phyloP scores from a whole-genome alignment of 2,797 vertebrate genomes.

The Silurus lanzhouensis region DNA sequence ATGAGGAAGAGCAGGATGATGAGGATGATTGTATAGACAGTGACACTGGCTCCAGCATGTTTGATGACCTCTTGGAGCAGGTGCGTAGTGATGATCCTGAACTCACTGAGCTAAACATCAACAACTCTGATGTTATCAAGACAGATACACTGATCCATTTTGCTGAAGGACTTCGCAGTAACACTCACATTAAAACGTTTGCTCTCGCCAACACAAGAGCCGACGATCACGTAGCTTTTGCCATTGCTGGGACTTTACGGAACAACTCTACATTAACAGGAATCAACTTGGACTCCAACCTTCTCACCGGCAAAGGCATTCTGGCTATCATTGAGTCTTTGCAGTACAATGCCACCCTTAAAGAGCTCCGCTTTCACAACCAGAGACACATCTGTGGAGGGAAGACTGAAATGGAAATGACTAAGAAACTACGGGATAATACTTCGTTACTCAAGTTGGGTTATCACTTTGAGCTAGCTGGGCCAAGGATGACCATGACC shows the following conservation, averaged over 20 bases:
- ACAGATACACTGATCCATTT: slow-evolving; percentile 81
- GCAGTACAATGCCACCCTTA: slow-evolving; percentile 78
- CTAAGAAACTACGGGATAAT: slow-evolving; percentile 81
- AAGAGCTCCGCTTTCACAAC: slow-evolving; percentile 87
- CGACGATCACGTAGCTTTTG: slow-evolving; percentile 83
- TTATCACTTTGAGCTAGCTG: slow-evolving; percentile 86
- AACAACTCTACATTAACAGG: slow-evolving; percentile 79
- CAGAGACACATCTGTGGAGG: slow-evolving; percentile 87
- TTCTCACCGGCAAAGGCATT: slow-evolving; percentile 84
- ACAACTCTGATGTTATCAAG: slow-evolving; percentile 85
- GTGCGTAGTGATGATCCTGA: slow-evolving; percentile 79
- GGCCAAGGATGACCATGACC: slow-evolving; percentile 84
- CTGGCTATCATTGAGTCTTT: slow-evolving; percentile 82
- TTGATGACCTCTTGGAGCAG: slow-evolving; percentile 81
- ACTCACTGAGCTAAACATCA: slow-evolving; percentile 81
- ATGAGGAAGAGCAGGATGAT: slow-evolving; percentile 31
- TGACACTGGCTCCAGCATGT: slow-evolving; percentile 77
- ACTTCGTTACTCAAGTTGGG: slow-evolving; percentile 82
- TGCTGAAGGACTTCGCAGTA: slow-evolving; percentile 80
- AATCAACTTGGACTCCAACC: slow-evolving; percentile 87
- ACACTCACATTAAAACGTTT: slow-evolving; percentile 77
- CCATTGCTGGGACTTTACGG: slow-evolving; percentile 80
- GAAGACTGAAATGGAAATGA: slow-evolving; percentile 88
- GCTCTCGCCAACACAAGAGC: slow-evolving; percentile 82
- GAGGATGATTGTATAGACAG: slow-evolving; percentile 53